phyloP scores from a whole-genome alignment of 2,113 vertebrate species.

The Aldabrachelys gigantea region DNA sequence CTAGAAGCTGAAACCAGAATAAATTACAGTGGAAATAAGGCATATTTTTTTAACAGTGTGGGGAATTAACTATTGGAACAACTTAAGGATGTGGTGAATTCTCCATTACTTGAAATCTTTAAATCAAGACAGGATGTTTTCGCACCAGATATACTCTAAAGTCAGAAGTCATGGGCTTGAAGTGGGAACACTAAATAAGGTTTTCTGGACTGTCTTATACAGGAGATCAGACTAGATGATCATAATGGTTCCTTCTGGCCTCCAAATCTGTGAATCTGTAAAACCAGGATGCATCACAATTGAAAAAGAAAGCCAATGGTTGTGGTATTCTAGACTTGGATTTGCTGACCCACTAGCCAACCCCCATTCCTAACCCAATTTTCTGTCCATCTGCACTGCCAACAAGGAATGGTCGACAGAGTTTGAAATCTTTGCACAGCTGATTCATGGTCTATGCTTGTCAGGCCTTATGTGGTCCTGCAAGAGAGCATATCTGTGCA shows the following conservation, averaged over 20 bases:
- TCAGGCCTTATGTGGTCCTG: neutral
- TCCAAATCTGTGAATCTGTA: neutral
- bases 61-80: neutral
- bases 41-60: no score
- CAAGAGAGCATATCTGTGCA: fast-evolving
- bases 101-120: neutral
- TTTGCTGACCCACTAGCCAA: neutral
- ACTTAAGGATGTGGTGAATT: neutral
- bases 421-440: fast-evolving
- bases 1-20: fast-evolving
- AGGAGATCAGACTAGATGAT: neutral
- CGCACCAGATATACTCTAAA: neutral
- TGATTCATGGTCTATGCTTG: no score
- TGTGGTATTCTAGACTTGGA: fast-evolving
- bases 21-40: neutral
- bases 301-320: fast-evolving
- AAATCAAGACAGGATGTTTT: neutral
- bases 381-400: neutral
- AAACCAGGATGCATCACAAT: neutral
- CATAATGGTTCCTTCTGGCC: neutral
- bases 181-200: neutral
- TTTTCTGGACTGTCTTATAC: neutral
- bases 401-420: fast-evolving
- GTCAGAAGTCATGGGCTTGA: neutral
- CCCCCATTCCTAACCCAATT: neutral